phyloP scores from a whole-genome alignment of 2,888 invertebrate genomes.

The Aporophyla nigra region DNA sequence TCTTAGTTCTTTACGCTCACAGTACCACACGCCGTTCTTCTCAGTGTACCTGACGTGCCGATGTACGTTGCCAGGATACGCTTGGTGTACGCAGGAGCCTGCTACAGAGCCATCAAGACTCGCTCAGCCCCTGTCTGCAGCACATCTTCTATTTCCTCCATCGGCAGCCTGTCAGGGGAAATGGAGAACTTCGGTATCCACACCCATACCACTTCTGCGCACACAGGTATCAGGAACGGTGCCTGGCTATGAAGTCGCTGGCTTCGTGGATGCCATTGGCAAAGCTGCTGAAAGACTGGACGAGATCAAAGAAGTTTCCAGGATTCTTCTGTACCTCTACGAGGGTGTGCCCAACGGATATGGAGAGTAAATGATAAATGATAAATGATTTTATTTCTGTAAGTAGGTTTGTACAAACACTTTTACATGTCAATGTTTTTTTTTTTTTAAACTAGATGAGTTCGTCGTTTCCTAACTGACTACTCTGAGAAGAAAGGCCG shows the following conservation, averaged over 20 bases:
- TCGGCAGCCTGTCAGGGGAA: slow-evolving; percentile 88
- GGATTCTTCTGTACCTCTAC: slow-evolving; percentile 96
- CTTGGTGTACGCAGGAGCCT: slow-evolving; percentile 96
- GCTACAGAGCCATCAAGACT: slow-evolving; percentile 93
- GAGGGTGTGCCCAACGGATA: slow-evolving; percentile 97
- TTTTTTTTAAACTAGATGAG: no score
- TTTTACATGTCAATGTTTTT: no score
- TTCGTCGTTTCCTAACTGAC: no score
- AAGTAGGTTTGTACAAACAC: no score
- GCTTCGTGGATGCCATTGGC: slow-evolving; percentile 95
- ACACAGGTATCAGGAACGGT: slow-evolving; percentile 95
- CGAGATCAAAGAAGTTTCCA: slow-evolving; percentile 93
- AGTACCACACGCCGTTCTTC: no score
- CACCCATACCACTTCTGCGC: slow-evolving; percentile 89
- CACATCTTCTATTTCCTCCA: slow-evolving; percentile 92
- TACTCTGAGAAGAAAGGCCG: no score
- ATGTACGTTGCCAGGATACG: slow-evolving; percentile 95
- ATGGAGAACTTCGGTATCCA: slow-evolving; percentile 83
- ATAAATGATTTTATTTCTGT: no score
- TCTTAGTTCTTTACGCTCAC: no score
- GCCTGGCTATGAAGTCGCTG: slow-evolving; percentile 96
- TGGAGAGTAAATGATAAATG: no score
- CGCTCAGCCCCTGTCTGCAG: slow-evolving; percentile 94
- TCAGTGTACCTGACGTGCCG: slow-evolving; percentile 95
- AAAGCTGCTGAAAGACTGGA: slow-evolving; percentile 91